A percentile compares a stretch with the other conserved stretches of the same genome.
Conservation (phyloP, 23 tunicate genomes). For the Botrylloides violaceus region DNA sequence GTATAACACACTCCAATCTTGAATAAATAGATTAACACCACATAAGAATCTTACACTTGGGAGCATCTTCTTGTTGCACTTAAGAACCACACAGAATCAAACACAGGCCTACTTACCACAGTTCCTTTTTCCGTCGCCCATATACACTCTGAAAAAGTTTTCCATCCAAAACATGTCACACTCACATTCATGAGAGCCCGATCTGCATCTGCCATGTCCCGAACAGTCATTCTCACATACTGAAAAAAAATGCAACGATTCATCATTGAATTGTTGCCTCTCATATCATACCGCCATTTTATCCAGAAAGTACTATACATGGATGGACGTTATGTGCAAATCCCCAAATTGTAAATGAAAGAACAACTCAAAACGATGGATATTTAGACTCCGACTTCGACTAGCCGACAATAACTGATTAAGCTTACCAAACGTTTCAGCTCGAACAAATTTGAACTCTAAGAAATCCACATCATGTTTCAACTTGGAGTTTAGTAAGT, state of each 20-base stretch:
- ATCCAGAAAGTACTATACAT: too few relatives aligned
- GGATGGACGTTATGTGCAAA: too few relatives aligned
- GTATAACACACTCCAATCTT: constrained; percentile 95
- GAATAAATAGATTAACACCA: too few relatives aligned
- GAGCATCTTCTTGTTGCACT: too few relatives aligned
- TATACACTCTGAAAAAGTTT: constrained; percentile 66
- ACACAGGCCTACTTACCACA: constrained; percentile 58
- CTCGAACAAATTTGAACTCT: constrained; percentile 46
- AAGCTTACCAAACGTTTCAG: constrained; percentile 77
- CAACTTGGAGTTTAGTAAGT: constrained; percentile 37
- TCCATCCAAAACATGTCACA: constrained; percentile 98
- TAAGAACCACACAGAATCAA: too few relatives aligned
- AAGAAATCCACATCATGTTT: constrained; percentile 28
- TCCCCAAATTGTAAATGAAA: not conserved
- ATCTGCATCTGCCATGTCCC: constrained; percentile 84
- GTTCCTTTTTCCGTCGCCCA: constrained; percentile 71
- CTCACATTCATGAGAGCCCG: constrained; percentile 77
- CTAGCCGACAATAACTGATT: not conserved
- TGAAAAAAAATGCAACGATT: constrained; percentile 2
- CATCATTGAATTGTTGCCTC: not conserved
- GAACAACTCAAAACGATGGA: not conserved
- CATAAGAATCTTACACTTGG: too few relatives aligned
- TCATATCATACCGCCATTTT: too few relatives aligned
- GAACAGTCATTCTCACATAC: constrained; percentile 82
- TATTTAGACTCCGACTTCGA: not conserved